Percentiles rank a stretch among this genome's conserved stretches.
These are phyloP conservation scores for Aldrovandia affinis DNA, from an alignment of 2,797 vertebrate species.

Conservation along the genomic window DNA sequence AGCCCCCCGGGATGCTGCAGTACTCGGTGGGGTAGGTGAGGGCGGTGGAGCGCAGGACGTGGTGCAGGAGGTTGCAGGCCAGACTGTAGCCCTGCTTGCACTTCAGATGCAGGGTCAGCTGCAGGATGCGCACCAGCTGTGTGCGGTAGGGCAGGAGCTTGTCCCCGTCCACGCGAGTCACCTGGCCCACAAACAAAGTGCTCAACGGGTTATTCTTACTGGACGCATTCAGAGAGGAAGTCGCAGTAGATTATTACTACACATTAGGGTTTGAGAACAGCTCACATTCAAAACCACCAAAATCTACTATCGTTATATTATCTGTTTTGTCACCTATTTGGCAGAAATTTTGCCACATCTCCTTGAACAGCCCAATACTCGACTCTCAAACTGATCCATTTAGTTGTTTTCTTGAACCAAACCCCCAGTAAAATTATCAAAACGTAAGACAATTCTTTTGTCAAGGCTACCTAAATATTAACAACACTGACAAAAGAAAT, in stretches of 20 bases:
- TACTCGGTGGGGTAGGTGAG: conserved; percentile 97
- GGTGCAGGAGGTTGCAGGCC: conserved; percentile 93
- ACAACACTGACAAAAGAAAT: too few relatives aligned
- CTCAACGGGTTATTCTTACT: background rate
- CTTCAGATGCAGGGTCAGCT: conserved; percentile 88
- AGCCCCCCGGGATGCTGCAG: conserved; percentile 94
- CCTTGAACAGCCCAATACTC: too few relatives aligned
- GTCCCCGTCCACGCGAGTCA: conserved; percentile 92
- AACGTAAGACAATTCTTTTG: too few relatives aligned
- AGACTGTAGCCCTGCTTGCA: conserved; percentile 96
- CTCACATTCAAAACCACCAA: too few relatives aligned
- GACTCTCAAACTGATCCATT: too few relatives aligned
- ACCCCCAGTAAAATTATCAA: too few relatives aligned
- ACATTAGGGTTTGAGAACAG: too few relatives aligned
- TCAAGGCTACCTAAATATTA: too few relatives aligned
- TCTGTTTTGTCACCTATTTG: too few relatives aligned
- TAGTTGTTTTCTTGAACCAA: too few relatives aligned
- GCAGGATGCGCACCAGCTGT: conserved; percentile 90
- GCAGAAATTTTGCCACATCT: too few relatives aligned
- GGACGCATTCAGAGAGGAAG: background rate
- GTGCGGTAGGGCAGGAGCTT: conserved; percentile 88
- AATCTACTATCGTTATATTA: too few relatives aligned
- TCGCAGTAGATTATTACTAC: background rate
- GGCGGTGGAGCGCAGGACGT: conserved; percentile 89
- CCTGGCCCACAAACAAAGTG: conserved; percentile 65